Evolutionary conservation across 2,797 vertebrate species (phyloP).

Genomic region (Diplodus sargus): DNA sequence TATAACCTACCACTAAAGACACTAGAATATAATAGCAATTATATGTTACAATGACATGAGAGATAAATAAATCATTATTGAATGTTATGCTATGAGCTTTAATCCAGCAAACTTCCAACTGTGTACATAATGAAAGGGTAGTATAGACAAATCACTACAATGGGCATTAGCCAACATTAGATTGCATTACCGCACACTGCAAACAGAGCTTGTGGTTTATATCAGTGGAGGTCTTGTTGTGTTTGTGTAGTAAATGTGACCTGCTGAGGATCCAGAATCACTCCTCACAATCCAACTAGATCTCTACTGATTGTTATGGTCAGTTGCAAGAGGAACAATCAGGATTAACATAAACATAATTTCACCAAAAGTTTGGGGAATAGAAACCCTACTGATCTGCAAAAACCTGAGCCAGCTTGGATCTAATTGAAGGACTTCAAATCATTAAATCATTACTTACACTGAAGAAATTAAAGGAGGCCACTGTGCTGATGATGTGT

Average conservation of each 20-base stretch:
- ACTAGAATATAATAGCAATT: not conserved
- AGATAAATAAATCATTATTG: not conserved
- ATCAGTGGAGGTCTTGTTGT: constrained; percentile 7
- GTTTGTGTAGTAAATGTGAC: constrained; percentile 8
- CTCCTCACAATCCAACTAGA: not conserved
- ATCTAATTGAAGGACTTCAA: not conserved
- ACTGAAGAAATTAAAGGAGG: not conserved
- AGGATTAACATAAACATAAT: not conserved
- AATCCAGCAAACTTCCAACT: not conserved
- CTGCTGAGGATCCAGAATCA: constrained; percentile 1
- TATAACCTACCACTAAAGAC: not conserved
- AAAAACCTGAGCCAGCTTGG: not conserved
- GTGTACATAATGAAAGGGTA: constrained; percentile 19
- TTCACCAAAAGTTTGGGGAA: not conserved
- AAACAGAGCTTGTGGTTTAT: constrained; percentile 22
- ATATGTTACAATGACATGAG: not conserved
- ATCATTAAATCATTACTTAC: constrained; percentile 2
- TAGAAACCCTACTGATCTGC: constrained; percentile 4
- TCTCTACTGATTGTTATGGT: not conserved
- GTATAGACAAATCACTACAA: not conserved
- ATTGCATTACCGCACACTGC: not conserved
- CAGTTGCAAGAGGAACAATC: not conserved
- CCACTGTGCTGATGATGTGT: not conserved
- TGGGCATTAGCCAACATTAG: not conserved
- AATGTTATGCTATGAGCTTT: not conserved